Evolutionary conservation across 2,797 vertebrate species (phyloP).

Genomic region (Yasuhikotakia modesta): DNA sequence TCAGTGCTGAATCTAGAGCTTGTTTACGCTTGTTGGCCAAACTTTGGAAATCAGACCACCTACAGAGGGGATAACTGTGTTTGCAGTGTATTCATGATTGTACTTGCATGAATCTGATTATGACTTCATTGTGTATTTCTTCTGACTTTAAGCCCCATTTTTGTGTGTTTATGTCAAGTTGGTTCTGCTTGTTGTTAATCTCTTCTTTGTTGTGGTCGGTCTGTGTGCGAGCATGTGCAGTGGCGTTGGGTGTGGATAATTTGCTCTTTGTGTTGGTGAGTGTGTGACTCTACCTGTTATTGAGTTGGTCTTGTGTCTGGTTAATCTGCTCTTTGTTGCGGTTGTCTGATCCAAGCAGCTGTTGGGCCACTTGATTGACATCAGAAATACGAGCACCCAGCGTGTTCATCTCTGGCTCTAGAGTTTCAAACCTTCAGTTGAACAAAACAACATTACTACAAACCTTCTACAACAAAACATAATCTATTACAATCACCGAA

Average conservation of each 20-base stretch:
- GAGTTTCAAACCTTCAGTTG: conserved; percentile 86
- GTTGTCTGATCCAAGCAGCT: conserved; percentile 82
- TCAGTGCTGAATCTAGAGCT: conserved; percentile 86
- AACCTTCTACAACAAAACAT: background rate
- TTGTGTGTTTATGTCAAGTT: background rate
- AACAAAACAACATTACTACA: conserved; percentile 34
- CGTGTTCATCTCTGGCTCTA: conserved; percentile 94
- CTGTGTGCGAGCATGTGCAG: background rate
- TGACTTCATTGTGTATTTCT: background rate
- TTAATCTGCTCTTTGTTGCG: conserved; percentile 85
- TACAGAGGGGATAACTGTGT: conserved; percentile 55
- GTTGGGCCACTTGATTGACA: conserved; percentile 84
- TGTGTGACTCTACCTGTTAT: conserved; percentile 78
- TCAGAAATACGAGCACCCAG: conserved; percentile 81
- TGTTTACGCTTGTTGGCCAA: conserved; percentile 86
- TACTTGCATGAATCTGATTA: background rate
- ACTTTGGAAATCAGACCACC: conserved; percentile 88
- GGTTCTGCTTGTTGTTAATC: conserved; percentile 1
- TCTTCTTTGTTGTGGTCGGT: background rate
- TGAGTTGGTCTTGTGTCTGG: conserved; percentile 86
- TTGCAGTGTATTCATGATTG: background rate
- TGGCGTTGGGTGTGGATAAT: background rate
- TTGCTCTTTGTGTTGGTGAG: conserved; percentile 7
- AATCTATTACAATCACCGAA: background rate
- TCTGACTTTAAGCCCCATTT: background rate